phyloP scores from a whole-genome alignment of 2,113 vertebrate species.

The Uropsilus gracilis region DNA sequence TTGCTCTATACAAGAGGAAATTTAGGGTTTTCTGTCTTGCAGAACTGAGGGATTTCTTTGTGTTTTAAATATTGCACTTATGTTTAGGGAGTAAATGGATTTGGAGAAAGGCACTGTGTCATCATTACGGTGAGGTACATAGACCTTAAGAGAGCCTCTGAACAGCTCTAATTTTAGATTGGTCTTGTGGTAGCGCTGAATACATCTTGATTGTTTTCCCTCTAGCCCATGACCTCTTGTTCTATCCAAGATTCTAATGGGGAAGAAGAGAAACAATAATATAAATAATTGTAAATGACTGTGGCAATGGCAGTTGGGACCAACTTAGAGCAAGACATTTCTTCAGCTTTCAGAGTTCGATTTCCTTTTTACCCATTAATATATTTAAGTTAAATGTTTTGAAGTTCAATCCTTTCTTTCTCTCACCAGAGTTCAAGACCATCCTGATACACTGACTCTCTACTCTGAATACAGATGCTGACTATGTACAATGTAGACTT shows the following conservation, averaged over 20 bases:
- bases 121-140: background rate
- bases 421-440: background rate
- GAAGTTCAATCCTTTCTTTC: background rate
- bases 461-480: background rate
- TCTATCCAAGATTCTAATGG: slow-evolving; percentile 15
- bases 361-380: background rate
- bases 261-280: background rate
- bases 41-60: slow-evolving; percentile 4
- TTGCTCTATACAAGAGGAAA: slow-evolving; percentile 29
- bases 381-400: slow-evolving; percentile 24
- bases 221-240: background rate
- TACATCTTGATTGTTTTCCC: slow-evolving; percentile 20
- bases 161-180: background rate
- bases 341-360: background rate
- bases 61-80: background rate
- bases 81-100: background rate
- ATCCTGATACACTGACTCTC: background rate
- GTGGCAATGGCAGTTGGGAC: background rate
- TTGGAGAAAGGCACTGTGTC: slow-evolving; percentile 27
- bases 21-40: background rate
- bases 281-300: slow-evolving; percentile 48
- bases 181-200: background rate
- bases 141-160: slow-evolving; percentile 12
- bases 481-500: background rate
- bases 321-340: background rate